Percentiles rank a stretch among this genome's conserved stretches.
Evolutionary conservation across 2,797 vertebrate genomes (phyloP).

Genomic region (Mionectes olivaceus): DNA sequence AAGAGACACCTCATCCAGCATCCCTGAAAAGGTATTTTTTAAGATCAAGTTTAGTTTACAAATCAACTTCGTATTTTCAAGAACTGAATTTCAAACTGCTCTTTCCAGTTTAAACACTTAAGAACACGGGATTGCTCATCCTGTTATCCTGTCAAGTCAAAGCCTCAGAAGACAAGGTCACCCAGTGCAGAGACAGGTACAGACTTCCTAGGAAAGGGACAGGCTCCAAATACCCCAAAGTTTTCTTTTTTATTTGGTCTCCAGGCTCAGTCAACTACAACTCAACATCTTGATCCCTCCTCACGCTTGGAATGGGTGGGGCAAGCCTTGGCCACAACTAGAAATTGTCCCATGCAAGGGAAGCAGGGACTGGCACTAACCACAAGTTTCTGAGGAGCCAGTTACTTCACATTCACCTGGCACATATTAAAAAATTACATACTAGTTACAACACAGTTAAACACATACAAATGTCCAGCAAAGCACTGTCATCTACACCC

Average conservation of each 20-base stretch:
- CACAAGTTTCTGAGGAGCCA: not conserved
- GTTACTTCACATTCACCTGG: not conserved
- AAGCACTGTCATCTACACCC: not conserved
- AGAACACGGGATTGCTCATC: not conserved
- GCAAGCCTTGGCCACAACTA: not conserved
- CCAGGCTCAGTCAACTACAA: not conserved
- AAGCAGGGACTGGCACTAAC: not conserved
- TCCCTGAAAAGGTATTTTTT: not conserved
- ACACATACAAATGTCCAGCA: not conserved
- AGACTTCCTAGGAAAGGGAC: not conserved
- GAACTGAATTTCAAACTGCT: not conserved
- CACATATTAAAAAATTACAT: not conserved
- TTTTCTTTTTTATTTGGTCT: not conserved
- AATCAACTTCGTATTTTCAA: not conserved
- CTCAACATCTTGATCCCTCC: not conserved
- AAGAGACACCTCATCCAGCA: not conserved
- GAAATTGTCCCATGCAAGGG: not conserved
- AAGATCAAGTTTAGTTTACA: not conserved
- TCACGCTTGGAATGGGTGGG: not conserved
- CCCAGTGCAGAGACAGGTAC: not conserved
- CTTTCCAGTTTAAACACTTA: not conserved
- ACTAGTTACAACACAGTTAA: not conserved
- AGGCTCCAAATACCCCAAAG: not conserved
- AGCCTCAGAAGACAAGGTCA: slow-evolving; percentile 5
- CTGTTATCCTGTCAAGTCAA: not conserved